These are phyloP conservation scores for Sialis fuliginosa DNA, from an alignment of 2,888 invertebrate genomes.

Conservation along the genomic window DNA sequence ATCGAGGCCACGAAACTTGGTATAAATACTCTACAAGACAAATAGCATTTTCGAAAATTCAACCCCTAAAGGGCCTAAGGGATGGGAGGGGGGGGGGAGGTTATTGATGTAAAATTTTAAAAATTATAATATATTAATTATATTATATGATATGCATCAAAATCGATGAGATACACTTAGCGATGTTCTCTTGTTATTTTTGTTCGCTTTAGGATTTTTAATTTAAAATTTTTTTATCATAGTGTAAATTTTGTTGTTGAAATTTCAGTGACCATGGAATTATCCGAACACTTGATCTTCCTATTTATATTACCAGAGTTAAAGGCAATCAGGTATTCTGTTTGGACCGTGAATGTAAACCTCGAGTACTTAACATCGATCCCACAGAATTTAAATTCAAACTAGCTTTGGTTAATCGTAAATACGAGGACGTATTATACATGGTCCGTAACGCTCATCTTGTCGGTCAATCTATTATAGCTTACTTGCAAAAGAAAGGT, in stretches of 20 bases:
- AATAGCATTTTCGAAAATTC: too few relatives aligned
- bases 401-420: constrained; percentile 85
- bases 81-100: too few relatives aligned
- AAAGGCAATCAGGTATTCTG: constrained; percentile 85
- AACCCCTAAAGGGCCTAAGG: too few relatives aligned
- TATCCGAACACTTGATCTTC: constrained; percentile 91
- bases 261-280: constrained; percentile 79
- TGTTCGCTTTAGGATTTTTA: too few relatives aligned
- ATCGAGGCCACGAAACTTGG: too few relatives aligned
- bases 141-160: too few relatives aligned
- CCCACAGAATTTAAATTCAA: constrained; percentile 98
- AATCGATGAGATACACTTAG: too few relatives aligned
- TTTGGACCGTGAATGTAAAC: constrained; percentile 80
- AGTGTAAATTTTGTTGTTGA: not conserved
- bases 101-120: too few relatives aligned
- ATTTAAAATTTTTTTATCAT: too few relatives aligned
- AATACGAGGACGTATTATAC: constrained; percentile 81
- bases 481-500: constrained; percentile 96
- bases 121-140: too few relatives aligned
- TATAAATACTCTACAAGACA: too few relatives aligned
- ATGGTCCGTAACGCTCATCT: constrained; percentile 95
- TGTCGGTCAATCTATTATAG: constrained; percentile 97
- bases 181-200: too few relatives aligned
- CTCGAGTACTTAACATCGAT: constrained; percentile 82
- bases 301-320: constrained; percentile 89